Evolutionary conservation across 2,888 invertebrate species (phyloP), one percentile per base, ranked within the genome.

Genomic region (Amblyteles armatorius): DNA sequence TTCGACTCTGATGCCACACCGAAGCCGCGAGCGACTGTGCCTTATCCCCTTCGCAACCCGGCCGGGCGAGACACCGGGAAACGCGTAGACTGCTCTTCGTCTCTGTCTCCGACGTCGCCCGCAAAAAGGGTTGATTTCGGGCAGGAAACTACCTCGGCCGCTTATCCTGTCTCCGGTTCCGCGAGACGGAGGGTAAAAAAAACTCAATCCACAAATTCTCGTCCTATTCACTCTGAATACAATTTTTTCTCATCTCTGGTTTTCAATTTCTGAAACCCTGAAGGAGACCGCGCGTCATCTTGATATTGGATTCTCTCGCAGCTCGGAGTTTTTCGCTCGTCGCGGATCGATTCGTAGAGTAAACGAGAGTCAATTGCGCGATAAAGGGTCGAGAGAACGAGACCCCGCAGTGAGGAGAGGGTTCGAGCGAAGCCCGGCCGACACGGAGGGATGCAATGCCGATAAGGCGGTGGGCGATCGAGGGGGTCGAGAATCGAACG

Each of bases 1-100:
- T 93, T 92, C 90, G 91, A 90, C 90, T 90, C 88, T 86, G 88
- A 13, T 44, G 85, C 79, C 78, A 82, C 79, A 84, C 74, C 84
- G 67, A 83, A 78, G 55, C 81, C 50, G 50, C 83, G 57, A 71
- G 36, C 79, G 80, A 76, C 79, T 63, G 52, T 83, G 67, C 69
- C 73, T 74, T 73, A 73, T 78, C 84, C 85, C 79, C 83, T 86
- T 77, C 85, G 74, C 79, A 74, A 80, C 63, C 82, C 60, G 73
- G 79, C 82, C 72, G 65, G 67, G 67, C 79, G 68, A 73, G 68
- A 57, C 78, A 60, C 50, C 11, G 60, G n/a, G 48, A 77, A 83
- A 73, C 26, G 68, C 83, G 76, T 82, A 76, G 83, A 79, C 57
- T 13, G 67, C 82, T 86, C 86, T 87, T 87, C 87, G 86, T 87